Evolutionary conservation across 2,797 vertebrate genomes (phyloP).

Genomic region (Chaetodon trifasciatus): DNA sequence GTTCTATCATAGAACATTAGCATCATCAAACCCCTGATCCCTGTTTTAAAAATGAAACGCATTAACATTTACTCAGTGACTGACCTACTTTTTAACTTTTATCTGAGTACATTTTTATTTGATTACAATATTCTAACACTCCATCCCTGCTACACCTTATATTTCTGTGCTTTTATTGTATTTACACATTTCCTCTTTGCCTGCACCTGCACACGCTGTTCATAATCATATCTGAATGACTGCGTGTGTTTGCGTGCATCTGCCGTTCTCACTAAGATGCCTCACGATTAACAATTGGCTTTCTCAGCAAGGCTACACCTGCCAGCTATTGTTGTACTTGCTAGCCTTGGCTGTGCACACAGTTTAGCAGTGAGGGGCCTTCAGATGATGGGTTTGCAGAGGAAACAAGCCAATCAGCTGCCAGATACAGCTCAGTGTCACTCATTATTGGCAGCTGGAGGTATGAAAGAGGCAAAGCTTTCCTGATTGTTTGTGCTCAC

Average conservation of each 20-base stretch:
- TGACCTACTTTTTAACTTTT: not conserved
- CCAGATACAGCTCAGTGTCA: constrained; percentile 43
- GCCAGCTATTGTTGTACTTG: constrained; percentile 52
- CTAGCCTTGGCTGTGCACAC: constrained; percentile 40
- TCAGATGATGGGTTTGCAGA: constrained; percentile 51
- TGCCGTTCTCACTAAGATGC: constrained; percentile 22
- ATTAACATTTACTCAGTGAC: not conserved
- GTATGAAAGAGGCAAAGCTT: constrained; percentile 29
- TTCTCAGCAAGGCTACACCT: constrained; percentile 31
- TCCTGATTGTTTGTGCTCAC: constrained; percentile 52
- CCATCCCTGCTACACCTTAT: not conserved
- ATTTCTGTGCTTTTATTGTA: not conserved
- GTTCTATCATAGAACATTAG: not conserved
- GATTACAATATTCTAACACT: not conserved
- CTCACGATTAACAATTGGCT: constrained; percentile 50
- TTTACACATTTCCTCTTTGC: not conserved
- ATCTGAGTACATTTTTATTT: not conserved
- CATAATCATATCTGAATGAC: constrained; percentile 19
- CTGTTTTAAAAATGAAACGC: not conserved
- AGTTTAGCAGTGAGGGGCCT: constrained; percentile 42
- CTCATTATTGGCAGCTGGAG: constrained; percentile 32
- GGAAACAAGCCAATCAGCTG: constrained; percentile 50
- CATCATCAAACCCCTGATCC: not conserved
- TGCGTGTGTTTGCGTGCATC: not conserved
- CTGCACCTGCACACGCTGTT: constrained; percentile 21